Evolutionary conservation across 2,113 vertebrate genomes (phyloP).

Genomic region (Melanerpes aurifrons): DNA sequence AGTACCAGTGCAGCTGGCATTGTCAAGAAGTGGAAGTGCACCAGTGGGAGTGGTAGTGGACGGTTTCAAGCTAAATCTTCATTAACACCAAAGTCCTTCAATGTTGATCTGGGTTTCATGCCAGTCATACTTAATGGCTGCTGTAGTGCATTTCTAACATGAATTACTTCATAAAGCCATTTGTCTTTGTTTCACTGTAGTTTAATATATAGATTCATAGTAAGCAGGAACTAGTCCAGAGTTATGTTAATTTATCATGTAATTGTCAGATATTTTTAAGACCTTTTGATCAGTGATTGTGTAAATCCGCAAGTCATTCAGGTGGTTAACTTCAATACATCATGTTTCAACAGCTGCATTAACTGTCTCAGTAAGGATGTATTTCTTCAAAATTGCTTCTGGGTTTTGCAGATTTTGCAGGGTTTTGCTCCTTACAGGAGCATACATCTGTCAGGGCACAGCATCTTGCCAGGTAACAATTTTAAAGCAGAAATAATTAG

Average conservation of each 20-base stretch:
- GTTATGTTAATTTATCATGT: not conserved
- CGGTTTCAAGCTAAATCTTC: not conserved
- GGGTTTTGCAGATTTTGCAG: not conserved
- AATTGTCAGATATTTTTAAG: constrained; percentile 14
- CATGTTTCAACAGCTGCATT: not conserved
- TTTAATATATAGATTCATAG: constrained; percentile 18
- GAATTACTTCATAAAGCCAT: not conserved
- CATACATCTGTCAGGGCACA: not conserved
- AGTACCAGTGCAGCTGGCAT: not conserved
- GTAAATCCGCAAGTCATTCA: constrained; percentile 16
- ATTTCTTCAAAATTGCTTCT: constrained; percentile 18
- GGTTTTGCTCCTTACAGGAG: not conserved
- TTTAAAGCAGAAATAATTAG: constrained; percentile 4
- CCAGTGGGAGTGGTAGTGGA: not conserved
- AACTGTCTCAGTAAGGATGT: constrained; percentile 17
- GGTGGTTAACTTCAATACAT: not conserved
- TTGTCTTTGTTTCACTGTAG: constrained; percentile 22
- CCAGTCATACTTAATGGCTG: not conserved
- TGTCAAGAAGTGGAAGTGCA: not conserved
- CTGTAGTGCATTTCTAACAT: not conserved
- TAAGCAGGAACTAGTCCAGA: not conserved
- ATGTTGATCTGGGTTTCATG: not conserved
- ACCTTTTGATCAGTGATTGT: not conserved
- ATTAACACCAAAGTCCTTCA: not conserved
- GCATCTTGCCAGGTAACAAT: not conserved